phyloP scores from a whole-genome alignment of 2,113 vertebrate genomes.

The Physeter macrocephalus region DNA sequence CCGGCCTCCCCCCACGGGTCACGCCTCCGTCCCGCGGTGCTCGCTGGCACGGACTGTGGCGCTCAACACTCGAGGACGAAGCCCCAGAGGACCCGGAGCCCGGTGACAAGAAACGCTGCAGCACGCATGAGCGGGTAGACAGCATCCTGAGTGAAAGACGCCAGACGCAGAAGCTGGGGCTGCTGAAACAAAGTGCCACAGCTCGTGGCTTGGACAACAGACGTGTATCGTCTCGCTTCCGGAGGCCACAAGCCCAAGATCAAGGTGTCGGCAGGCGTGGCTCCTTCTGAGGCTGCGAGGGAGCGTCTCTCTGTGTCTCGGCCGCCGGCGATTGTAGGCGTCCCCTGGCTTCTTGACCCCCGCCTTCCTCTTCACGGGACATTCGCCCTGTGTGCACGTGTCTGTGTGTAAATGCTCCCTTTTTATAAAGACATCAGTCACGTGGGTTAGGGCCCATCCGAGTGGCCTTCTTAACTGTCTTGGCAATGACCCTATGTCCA shows the following conservation, averaged over 20 bases:
- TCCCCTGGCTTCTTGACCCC: neutral
- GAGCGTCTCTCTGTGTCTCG: neutral
- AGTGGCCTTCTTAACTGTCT: neutral
- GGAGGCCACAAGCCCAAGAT: neutral
- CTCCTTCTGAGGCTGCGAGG: neutral
- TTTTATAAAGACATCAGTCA: neutral
- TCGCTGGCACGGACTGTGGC: neutral
- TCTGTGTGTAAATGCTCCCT: neutral
- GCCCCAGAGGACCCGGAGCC: neutral
- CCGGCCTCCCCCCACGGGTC: neutral
- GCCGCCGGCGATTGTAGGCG: neutral
- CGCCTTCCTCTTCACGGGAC: neutral
- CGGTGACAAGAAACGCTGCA: neutral
- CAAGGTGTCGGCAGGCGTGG: neutral
- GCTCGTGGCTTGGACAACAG: neutral
- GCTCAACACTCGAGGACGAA: neutral
- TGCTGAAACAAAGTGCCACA: rapidly evolving
- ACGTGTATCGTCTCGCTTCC: rapidly evolving
- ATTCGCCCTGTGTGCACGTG: rapidly evolving
- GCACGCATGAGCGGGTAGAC: neutral
- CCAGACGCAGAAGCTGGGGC: neutral
- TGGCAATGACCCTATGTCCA: neutral
- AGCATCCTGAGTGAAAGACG: rapidly evolving
- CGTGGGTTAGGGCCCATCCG: neutral
- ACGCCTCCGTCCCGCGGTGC: neutral